Conservation (phyloP, 2,797 vertebrate species). For the Pelochelys cantorii region DNA sequence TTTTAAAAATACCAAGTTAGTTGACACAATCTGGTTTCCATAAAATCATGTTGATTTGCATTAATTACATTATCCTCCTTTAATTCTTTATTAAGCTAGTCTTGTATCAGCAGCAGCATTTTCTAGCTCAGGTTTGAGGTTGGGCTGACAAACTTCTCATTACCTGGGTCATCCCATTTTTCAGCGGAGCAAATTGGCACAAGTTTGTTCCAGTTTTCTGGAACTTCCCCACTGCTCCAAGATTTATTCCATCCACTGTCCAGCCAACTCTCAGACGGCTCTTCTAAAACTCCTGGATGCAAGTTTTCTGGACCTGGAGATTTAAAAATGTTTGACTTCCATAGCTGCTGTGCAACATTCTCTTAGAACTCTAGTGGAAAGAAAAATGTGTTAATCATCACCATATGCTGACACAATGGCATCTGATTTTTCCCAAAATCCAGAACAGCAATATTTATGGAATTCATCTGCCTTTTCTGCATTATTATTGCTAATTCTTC, state of each 20-base stretch:
- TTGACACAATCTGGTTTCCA: neutral
- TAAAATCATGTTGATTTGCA: neutral
- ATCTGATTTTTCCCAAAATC: neutral
- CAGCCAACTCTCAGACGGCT: neutral
- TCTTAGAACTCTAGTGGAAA: neutral
- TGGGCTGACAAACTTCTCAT: neutral
- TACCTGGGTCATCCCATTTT: neutral
- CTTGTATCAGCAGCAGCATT: neutral
- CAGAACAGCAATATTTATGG: neutral
- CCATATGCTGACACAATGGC: neutral
- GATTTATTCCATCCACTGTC: neutral
- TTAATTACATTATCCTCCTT: neutral
- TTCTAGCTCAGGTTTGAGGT: neutral
- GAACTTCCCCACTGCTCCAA: neutral
- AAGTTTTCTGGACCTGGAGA: neutral
- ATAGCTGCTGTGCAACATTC: neutral
- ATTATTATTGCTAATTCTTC: neutral
- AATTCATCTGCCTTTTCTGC: neutral
- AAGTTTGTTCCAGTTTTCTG: neutral
- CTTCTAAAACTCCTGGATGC: neutral
- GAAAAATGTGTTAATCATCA: neutral
- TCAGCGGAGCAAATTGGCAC: neutral
- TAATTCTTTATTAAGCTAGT: neutral
- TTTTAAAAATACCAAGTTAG: neutral
- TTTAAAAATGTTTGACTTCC: neutral